A percentile compares a stretch with the other conserved stretches of the same genome.
These are phyloP conservation scores for Donacobius atricapilla DNA, from an alignment of 2,113 vertebrate species.

Conservation along the genomic window DNA sequence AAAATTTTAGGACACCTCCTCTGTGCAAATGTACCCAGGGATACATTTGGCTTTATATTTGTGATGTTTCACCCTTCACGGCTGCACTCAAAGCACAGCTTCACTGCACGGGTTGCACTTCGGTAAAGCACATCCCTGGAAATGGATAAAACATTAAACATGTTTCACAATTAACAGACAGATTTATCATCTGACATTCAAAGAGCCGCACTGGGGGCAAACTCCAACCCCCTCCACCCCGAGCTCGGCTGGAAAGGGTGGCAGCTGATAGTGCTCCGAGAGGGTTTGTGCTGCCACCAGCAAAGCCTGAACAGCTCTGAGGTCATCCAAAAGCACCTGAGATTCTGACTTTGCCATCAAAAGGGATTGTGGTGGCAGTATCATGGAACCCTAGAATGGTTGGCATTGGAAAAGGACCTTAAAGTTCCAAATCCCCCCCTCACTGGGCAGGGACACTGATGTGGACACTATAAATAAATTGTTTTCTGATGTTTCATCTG, in stretches of 20 bases:
- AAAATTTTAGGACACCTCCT: neutral
- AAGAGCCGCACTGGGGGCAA: neutral
- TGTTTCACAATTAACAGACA: neutral
- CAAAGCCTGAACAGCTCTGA: neutral
- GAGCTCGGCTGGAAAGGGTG: neutral
- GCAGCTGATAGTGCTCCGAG: rapidly evolving
- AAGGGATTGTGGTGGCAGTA: neutral
- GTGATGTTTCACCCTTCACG: neutral
- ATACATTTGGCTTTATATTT: neutral
- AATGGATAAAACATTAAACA: neutral
- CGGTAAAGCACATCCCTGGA: neutral
- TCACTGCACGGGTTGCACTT: neutral
- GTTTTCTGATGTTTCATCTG: neutral
- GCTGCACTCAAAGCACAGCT: neutral
- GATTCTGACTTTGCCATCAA: neutral
- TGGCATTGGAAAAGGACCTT: neutral
- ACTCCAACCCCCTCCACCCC: rapidly evolving
- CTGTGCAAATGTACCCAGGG: neutral
- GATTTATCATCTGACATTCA: neutral
- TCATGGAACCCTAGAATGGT: neutral
- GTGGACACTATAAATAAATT: neutral
- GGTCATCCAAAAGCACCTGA: neutral
- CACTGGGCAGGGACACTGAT: neutral
- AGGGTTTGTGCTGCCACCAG: neutral
- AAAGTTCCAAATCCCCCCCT: rapidly evolving